phyloP scores from a whole-genome alignment of 2,113 vertebrate species.

The Calyptomena viridis region DNA sequence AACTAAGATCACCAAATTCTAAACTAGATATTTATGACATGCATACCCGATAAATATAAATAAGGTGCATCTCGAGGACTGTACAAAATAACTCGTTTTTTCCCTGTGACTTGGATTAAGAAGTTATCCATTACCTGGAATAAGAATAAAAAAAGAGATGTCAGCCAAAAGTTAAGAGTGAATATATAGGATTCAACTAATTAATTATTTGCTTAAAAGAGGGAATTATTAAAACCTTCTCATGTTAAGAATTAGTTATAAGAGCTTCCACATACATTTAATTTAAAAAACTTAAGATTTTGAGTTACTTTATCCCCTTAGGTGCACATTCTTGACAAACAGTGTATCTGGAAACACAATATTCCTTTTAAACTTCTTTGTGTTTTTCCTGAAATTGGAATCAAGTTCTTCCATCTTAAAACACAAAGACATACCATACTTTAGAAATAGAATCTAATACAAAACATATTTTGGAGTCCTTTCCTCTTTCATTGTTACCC shows the following conservation, averaged over 20 bases:
- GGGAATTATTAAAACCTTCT: background rate
- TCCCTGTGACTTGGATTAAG: conserved; percentile 92
- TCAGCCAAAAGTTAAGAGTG: background rate
- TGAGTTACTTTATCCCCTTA: background rate
- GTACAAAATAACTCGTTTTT: conserved; percentile 86
- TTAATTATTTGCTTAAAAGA: background rate
- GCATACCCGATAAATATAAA: conserved; percentile 91
- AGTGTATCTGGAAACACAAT: background rate
- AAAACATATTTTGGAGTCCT: background rate
- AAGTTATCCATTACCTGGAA: conserved; percentile 97
- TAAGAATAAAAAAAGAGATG: background rate
- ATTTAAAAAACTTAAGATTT: background rate
- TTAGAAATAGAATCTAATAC: background rate
- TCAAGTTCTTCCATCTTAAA: background rate
- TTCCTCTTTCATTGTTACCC: background rate
- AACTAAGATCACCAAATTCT: background rate
- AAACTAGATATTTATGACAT: background rate
- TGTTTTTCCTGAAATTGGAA: background rate
- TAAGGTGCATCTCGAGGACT: conserved; percentile 89
- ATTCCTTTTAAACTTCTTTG: background rate
- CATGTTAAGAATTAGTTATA: background rate
- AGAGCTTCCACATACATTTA: background rate
- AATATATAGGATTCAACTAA: background rate
- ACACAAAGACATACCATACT: background rate
- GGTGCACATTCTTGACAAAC: background rate